Evolutionary conservation across 2,888 invertebrate species (phyloP).

Genomic region (Macrostomum cliftonense): DNA sequence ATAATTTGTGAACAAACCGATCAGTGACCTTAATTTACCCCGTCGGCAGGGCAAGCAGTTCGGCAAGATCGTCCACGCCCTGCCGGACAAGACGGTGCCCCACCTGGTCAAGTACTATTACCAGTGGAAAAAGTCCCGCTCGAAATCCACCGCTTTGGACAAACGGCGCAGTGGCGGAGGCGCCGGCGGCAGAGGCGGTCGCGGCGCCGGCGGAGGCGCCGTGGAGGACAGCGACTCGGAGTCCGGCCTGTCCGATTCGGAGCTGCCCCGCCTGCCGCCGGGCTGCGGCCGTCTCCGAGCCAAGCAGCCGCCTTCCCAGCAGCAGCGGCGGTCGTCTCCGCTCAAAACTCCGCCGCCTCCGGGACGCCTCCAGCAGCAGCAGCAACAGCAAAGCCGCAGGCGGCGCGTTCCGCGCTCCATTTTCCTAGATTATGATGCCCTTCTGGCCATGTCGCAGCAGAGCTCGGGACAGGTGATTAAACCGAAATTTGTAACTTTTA

Average conservation of each 20-base stretch:
- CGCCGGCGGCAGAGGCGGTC: constrained; percentile 20
- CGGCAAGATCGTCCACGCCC: constrained; percentile 41
- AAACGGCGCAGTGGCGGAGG: constrained; percentile 22
- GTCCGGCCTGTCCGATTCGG: constrained; percentile 12
- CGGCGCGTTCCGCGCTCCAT: constrained; percentile 84
- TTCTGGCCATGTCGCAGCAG: constrained; percentile 65
- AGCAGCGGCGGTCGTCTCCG: not conserved
- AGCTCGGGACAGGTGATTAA: constrained; percentile 54
- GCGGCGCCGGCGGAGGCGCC: constrained; percentile 8
- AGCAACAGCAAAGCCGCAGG: constrained; percentile 20
- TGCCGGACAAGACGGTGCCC: constrained; percentile 88
- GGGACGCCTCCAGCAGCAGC: not conserved
- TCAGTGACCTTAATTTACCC: not conserved
- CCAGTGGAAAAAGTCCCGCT: constrained; percentile 87
- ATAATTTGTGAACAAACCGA: too few species aligned
- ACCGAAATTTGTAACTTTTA: too few species aligned
- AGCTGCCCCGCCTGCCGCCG: constrained; percentile 10
- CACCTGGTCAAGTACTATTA: constrained; percentile 91
- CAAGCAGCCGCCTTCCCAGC: constrained; percentile 8
- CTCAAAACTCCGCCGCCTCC: not conserved
- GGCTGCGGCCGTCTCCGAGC: constrained; percentile 14
- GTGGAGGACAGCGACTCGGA: constrained; percentile 11
- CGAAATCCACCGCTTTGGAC: constrained; percentile 25
- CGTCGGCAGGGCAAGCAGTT: not conserved
- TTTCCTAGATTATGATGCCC: constrained; percentile 90